A percentile compares a stretch with the other conserved stretches of the same genome.
These are phyloP conservation scores for Neolamprologus multifasciatus DNA, from an alignment of 2,797 vertebrate species.

Conservation along the genomic window DNA sequence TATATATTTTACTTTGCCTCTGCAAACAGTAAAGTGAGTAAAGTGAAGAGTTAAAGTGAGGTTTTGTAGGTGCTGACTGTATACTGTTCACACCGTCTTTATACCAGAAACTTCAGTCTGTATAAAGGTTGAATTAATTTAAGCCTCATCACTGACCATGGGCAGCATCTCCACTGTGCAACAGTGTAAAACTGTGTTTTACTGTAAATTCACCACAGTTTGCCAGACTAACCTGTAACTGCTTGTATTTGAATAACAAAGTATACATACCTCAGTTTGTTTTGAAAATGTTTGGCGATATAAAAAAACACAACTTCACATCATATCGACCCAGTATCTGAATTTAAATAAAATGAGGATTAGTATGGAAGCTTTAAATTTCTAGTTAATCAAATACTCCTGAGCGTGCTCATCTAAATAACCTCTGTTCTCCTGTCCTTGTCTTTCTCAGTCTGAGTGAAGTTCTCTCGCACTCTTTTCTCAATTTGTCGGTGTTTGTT, in stretches of 20 bases:
- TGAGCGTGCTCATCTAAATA: no score
- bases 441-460: no score
- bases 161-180: neutral
- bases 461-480: no score
- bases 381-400: no score
- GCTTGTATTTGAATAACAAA: neutral
- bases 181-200: rapidly evolving
- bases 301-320: rapidly evolving
- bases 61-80: no score
- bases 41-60: no score
- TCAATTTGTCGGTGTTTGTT: no score
- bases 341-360: no score
- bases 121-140: rapidly evolving
- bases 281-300: neutral
- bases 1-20: no score
- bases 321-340: rapidly evolving
- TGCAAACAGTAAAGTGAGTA: no score
- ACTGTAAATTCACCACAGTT: neutral
- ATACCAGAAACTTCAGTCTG: neutral
- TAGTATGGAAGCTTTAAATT: no score
- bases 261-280: neutral
- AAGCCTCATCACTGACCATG: rapidly evolving
- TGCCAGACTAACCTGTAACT: neutral
- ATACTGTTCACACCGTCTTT: neutral
- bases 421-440: no score